phyloP scores from a whole-genome alignment of 2,113 vertebrate species.

The Onychostoma macrolepis region DNA sequence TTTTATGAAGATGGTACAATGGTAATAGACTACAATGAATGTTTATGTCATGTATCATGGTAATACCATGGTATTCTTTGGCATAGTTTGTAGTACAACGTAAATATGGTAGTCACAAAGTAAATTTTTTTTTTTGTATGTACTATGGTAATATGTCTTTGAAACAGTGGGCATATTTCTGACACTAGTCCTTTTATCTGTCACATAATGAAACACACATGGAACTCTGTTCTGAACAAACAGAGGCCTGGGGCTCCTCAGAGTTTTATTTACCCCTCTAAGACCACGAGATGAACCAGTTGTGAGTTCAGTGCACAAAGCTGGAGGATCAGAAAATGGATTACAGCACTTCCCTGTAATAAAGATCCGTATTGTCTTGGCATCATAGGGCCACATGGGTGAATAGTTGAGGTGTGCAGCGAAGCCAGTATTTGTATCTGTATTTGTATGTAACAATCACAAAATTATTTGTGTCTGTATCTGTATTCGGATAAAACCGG shows the following conservation, averaged over 20 bases:
- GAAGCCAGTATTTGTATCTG: too few species aligned
- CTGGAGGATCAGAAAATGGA: slow-evolving; percentile 21
- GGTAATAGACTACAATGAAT: background rate
- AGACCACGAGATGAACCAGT: slow-evolving; percentile 6
- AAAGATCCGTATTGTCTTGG: background rate
- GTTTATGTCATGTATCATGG: too few species aligned
- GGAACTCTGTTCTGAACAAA: background rate
- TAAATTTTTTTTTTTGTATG: background rate
- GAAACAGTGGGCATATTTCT: background rate
- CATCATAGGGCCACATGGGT: background rate
- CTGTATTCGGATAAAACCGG: too few species aligned
- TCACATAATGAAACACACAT: background rate
- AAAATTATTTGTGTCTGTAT: too few species aligned
- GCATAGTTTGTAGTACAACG: too few species aligned
- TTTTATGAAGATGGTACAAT: background rate
- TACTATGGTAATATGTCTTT: background rate
- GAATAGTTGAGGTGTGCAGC: too few species aligned
- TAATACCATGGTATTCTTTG: too few species aligned
- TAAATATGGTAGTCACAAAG: too few species aligned
- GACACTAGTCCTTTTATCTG: background rate
- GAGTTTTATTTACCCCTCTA: slow-evolving; percentile 4
- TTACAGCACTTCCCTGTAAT: slow-evolving; percentile 4
- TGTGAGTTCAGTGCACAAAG: background rate
- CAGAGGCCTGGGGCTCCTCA: background rate
- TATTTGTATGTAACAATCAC: too few species aligned